These are phyloP conservation scores for Drosophila paracracens DNA, from an alignment of 2,888 invertebrate genomes.

Conservation along the genomic window DNA sequence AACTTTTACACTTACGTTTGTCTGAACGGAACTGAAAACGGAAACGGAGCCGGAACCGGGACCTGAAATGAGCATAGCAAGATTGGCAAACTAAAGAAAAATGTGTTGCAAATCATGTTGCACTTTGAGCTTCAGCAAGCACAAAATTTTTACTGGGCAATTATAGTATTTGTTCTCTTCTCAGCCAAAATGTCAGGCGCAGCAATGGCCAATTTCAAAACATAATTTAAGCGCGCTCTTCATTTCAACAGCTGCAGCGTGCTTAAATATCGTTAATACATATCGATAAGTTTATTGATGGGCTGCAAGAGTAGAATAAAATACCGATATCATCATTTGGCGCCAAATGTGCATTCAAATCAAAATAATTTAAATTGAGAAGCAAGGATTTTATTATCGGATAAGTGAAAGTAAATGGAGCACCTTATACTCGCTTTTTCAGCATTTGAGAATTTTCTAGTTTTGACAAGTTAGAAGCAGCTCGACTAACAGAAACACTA, in stretches of 20 bases:
- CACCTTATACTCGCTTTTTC: background rate
- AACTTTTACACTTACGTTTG: slow-evolving; percentile 1
- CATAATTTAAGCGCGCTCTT: background rate
- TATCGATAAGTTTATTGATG: background rate
- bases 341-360: background rate
- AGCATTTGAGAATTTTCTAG: background rate
- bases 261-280: background rate
- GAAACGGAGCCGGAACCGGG: background rate
- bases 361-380: background rate
- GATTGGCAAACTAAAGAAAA: background rate
- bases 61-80: background rate
- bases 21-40: background rate
- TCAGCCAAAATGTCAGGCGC: background rate
- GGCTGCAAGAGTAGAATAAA: background rate
- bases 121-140: background rate
- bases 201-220: background rate
- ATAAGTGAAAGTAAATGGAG: background rate
- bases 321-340: background rate
- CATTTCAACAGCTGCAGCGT: background rate
- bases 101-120: background rate
- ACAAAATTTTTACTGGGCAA: background rate
- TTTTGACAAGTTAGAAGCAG: background rate
- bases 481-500: background rate
- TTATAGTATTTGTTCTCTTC: background rate
- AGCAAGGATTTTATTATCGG: background rate